Conservation (phyloP, 2,888 invertebrate genomes). For the Marronus borbonicus region DNA sequence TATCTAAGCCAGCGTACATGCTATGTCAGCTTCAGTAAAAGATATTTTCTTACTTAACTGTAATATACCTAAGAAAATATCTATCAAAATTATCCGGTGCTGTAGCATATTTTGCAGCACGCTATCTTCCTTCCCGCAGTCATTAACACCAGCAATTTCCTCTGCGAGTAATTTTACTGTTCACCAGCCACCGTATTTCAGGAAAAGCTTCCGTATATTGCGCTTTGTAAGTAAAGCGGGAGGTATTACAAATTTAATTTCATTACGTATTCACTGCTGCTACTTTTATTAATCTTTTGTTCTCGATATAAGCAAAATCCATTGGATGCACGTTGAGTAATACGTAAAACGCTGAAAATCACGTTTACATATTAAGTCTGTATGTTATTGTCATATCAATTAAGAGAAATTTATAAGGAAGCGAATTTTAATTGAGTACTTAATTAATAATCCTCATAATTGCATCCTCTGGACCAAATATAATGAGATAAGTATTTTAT, state of each 20-base stretch:
- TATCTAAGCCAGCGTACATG: too few relatives aligned
- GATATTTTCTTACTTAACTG: too few relatives aligned
- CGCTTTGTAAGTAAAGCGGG: neutral
- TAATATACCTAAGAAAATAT: neutral
- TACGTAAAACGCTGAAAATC: too few relatives aligned
- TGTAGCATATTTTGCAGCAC: neutral
- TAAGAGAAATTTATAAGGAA: too few relatives aligned
- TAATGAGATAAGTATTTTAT: too few relatives aligned
- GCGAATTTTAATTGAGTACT: too few relatives aligned
- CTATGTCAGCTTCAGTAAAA: too few relatives aligned
- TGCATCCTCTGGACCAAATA: too few relatives aligned
- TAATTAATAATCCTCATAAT: too few relatives aligned
- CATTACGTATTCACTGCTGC: neutral
- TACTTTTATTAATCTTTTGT: neutral
- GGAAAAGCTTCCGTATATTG: neutral
- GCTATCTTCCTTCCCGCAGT: neutral
- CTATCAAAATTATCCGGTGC: neutral
- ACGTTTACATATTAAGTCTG: too few relatives aligned
- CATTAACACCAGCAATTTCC: conserved; percentile 1
- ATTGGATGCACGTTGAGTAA: too few relatives aligned
- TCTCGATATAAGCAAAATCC: neutral
- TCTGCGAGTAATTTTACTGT: neutral
- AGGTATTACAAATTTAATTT: neutral
- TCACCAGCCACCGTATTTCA: neutral
- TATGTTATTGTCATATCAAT: too few relatives aligned